Base-by-base conservation (phyloP, 2,888 invertebrate species). In the Bombyx huttoni region DNA sequence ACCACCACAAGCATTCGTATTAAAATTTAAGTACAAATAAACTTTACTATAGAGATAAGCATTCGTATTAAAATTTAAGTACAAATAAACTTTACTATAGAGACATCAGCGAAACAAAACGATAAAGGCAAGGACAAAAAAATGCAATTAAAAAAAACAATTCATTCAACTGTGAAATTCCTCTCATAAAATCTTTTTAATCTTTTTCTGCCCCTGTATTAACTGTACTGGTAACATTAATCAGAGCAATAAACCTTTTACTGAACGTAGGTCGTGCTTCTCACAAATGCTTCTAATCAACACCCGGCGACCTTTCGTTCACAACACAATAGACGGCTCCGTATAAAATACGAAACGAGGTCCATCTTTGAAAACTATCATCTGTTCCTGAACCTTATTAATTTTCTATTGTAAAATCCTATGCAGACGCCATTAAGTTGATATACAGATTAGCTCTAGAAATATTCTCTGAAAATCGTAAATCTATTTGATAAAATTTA, bases 221-320 rank as follows among this genome's bases (percentile, higher is more conserved):
- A 68, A 69, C 67, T 62, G 58, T 63, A 59, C 56, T 55, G 57
- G 65, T 65, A 64, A 73, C 70, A 75, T 78, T 77, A 78, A 79
- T 79, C 77, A 78, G 72, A 54, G 64, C 62, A 70, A 69, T 72
- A 76, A 70, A 68, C 59, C 66, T 62, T 62, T 68, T 58, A 67
- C 62, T 63, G 66, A 61, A 62, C 58, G 63, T 64, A 64, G 70
- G 70, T 74, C 73, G 73, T 75, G 76, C 69, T 70, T 68, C 66
- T 64, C 66, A 65, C 72, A 76, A 77, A 77, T 72, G 68, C 70
- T 72, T 67, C 76, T 73, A 78, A 79, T 78, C 76, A 74, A 60
- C 40, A 5, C 54, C 55, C 60, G 50, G 58, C 60, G 58, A 64
- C 68, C 64, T 73, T 73, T 75, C 73, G 73, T 74, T 69, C 64